Percentiles rank a stretch among this genome's conserved stretches.
phyloP scores from a whole-genome alignment of 1,140 invertebrate species.

The Drosophila triauraria region DNA sequence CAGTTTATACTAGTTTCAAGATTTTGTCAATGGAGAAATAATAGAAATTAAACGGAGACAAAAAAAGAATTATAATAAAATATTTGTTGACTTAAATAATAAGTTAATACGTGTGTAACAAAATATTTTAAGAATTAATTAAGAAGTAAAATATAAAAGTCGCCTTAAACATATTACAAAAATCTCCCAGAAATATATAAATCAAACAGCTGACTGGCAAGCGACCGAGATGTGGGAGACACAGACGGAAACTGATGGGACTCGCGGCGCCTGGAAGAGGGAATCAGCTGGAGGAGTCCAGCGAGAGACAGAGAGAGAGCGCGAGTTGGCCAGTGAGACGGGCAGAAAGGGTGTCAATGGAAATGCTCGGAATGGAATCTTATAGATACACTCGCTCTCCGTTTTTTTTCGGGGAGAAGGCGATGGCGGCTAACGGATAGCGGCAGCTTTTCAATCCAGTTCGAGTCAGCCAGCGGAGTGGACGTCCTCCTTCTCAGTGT shows the following conservation, averaged over 20 bases:
- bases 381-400: constrained; percentile 65
- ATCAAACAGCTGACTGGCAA: constrained; percentile 17
- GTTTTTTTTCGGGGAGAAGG: constrained; percentile 14
- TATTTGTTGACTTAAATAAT: too few species aligned
- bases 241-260: not conserved
- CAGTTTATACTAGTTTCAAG: too few species aligned
- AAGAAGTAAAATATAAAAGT: too few species aligned
- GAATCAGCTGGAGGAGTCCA: constrained; percentile 61
- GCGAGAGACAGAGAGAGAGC: constrained; percentile 4
- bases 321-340: constrained; percentile 16
- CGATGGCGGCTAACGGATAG: constrained; percentile 28
- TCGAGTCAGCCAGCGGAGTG: constrained; percentile 72
- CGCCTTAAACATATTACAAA: too few species aligned
- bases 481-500: constrained; percentile 42
- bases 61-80: too few species aligned
- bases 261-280: constrained; percentile 17
- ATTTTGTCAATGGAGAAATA: too few species aligned
- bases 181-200: not conserved
- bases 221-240: not conserved
- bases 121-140: too few species aligned
- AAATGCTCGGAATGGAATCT: constrained; percentile 58
- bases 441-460: constrained; percentile 76
- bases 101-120: too few species aligned
- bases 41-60: too few species aligned
- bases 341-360: constrained; percentile 79